Evolutionary conservation across 1,140 invertebrate genomes (phyloP).

Genomic region (Zaprionus lachaisei): DNA sequence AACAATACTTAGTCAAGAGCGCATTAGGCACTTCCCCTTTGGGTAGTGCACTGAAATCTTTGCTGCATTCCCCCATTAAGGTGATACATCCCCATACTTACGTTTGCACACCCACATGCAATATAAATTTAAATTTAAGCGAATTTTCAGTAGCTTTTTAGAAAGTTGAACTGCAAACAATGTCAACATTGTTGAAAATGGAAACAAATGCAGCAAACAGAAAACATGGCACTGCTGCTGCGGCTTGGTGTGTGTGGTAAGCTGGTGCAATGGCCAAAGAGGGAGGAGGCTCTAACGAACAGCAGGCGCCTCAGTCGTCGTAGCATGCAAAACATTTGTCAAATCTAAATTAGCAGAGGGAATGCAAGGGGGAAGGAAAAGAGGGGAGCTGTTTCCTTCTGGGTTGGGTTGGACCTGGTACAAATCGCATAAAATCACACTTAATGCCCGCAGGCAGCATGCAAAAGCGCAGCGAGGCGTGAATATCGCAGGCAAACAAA

Average conservation of each 20-base stretch:
- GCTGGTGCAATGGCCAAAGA: neutral
- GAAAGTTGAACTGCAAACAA: slow-evolving; percentile 80
- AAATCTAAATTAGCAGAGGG: slow-evolving; percentile 77
- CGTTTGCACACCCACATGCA: slow-evolving; percentile 2
- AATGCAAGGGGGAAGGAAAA: neutral
- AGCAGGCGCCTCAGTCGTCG: slow-evolving; percentile 53
- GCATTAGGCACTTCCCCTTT: no score
- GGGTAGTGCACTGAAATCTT: no score
- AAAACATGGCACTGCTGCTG: slow-evolving; percentile 51
- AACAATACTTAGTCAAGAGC: no score
- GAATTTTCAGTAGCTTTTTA: slow-evolving; percentile 49
- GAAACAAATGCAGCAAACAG: slow-evolving; percentile 78
- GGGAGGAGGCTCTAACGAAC: slow-evolving; percentile 61
- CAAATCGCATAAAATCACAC: slow-evolving; percentile 82
- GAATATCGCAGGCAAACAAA: slow-evolving; percentile 77
- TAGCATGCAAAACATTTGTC: slow-evolving; percentile 79
- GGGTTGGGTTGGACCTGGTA: slow-evolving; percentile 43
- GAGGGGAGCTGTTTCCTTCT: slow-evolving; percentile 51
- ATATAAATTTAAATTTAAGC: slow-evolving; percentile 54
- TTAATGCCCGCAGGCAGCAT: slow-evolving; percentile 79
- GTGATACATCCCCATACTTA: no score
- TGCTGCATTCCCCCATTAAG: no score
- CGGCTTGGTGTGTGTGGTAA: slow-evolving; percentile 4
- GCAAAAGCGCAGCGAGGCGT: slow-evolving; percentile 74
- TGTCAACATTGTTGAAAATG: slow-evolving; percentile 74